Percentiles rank a stretch among this genome's conserved stretches.
phyloP scores from a whole-genome alignment of 1,140 invertebrate genomes.

The Neodiprion pinetum region DNA sequence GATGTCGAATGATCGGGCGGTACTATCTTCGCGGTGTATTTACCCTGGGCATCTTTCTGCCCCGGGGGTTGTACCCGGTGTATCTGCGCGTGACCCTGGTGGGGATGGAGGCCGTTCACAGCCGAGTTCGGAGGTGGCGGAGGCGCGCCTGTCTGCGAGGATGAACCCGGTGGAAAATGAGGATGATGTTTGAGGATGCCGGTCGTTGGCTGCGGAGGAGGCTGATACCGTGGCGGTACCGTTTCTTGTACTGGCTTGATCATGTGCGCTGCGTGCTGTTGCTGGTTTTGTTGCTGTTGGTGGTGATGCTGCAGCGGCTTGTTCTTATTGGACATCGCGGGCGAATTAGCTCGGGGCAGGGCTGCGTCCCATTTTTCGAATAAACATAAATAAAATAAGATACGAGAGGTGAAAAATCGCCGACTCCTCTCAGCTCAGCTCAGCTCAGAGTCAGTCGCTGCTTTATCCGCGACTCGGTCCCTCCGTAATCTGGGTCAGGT shows the following conservation, averaged over 20 bases:
- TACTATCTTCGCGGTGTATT: constrained; percentile 52
- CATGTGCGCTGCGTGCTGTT: constrained; percentile 38
- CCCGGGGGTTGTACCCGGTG: constrained; percentile 31
- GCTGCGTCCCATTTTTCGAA: constrained; percentile 55
- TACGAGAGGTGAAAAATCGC: background rate
- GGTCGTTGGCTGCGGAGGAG: constrained; percentile 66
- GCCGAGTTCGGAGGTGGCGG: constrained; percentile 49
- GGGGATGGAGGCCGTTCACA: constrained; percentile 57
- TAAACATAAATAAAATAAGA: constrained; percentile 17
- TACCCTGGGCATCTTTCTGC: constrained; percentile 54
- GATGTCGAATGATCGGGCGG: constrained; percentile 28
- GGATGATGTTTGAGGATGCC: constrained; percentile 66
- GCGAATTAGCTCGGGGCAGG: constrained; percentile 52
- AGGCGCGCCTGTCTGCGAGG: constrained; percentile 54
- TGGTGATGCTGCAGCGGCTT: constrained; percentile 54
- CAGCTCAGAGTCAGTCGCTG: background rate
- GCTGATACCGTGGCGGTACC: constrained; percentile 70
- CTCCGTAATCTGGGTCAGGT: constrained; percentile 51
- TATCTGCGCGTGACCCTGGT: constrained; percentile 24
- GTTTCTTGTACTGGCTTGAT: constrained; percentile 46
- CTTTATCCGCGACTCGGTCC: constrained; percentile 29
- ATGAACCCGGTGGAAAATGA: constrained; percentile 45
- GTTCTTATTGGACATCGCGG: constrained; percentile 62
- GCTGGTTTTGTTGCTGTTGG: constrained; percentile 29
- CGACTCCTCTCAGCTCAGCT: background rate